These are phyloP conservation scores for Eudasyphora cyanicolor DNA, from an alignment of 2,888 invertebrate species.

Conservation along the genomic window DNA sequence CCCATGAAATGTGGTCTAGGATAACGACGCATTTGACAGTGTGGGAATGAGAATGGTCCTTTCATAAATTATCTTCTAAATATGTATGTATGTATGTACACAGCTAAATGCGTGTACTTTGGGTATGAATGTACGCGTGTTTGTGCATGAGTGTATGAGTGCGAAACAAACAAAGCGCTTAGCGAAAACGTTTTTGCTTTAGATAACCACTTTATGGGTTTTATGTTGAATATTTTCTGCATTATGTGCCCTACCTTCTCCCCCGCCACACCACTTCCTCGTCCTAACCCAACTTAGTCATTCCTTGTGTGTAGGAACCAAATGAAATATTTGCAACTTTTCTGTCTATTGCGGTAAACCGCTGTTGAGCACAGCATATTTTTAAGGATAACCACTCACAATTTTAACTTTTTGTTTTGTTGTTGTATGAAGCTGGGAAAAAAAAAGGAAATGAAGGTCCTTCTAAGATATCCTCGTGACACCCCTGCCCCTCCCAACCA, in stretches of 20 bases:
- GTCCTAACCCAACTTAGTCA: no score
- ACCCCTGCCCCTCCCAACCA: neutral
- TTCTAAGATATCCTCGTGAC: no score
- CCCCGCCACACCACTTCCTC: no score
- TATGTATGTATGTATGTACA: conserved; percentile 6
- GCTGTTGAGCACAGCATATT: conserved; percentile 15
- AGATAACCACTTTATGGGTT: conserved; percentile 50
- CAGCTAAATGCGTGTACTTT: conserved; percentile 5
- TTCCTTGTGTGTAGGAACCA: neutral
- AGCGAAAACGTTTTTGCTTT: conserved; percentile 12
- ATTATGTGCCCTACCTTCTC: neutral
- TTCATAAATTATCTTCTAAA: conserved; percentile 51
- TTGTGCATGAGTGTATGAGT: neutral
- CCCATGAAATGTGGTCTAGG: conserved; percentile 21
- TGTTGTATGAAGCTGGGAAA: neutral
- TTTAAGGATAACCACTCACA: conserved; percentile 14
- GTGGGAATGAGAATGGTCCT: neutral
- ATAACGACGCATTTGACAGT: neutral
- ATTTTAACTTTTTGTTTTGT: conserved; percentile 20
- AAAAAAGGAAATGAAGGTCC: neutral
- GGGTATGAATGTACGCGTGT: no score
- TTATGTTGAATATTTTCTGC: conserved; percentile 15
- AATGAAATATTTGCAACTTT: conserved; percentile 17
- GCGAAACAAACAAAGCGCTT: conserved; percentile 5
- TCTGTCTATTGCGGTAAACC: conserved; percentile 29